Evolutionary conservation across 2,113 vertebrate genomes (phyloP).

Genomic region (Tapirus terrestris): DNA sequence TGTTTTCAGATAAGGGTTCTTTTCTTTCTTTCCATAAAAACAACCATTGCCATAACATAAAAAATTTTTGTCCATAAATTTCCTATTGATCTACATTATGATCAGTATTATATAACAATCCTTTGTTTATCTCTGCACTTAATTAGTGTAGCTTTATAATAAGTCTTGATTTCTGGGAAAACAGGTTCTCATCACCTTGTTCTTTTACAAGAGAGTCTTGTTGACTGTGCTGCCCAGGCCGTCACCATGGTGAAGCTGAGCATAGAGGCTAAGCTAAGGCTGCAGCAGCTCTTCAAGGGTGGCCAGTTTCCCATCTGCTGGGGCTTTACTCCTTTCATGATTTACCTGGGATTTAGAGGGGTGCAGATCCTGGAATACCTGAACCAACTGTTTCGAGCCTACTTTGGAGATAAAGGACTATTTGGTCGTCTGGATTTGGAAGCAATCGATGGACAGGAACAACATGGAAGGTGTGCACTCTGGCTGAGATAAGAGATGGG

Average conservation of each 20-base stretch:
- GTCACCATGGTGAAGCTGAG: conserved; percentile 90
- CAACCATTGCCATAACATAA: background rate
- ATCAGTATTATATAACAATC: background rate
- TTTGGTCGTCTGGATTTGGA: conserved; percentile 62
- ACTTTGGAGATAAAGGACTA: conserved; percentile 84
- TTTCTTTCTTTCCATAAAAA: conserved; percentile 1
- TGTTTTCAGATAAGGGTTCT: background rate
- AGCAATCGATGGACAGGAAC: conserved; percentile 59
- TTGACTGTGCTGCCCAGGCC: background rate
- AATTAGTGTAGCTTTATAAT: background rate
- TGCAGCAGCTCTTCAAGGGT: conserved; percentile 94
- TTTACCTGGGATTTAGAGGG: conserved; percentile 88
- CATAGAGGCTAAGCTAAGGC: conserved; percentile 93
- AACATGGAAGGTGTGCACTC: conserved; percentile 72
- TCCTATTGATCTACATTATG: background rate
- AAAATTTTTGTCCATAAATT: background rate
- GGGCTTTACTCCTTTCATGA: conserved; percentile 94
- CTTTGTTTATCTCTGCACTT: background rate
- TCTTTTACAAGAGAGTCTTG: background rate
- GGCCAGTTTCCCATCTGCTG: conserved; percentile 90
- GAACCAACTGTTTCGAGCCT: conserved; percentile 76
- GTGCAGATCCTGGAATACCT: background rate
- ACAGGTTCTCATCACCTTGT: background rate
- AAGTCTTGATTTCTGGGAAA: background rate
- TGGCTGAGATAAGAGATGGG: conserved; percentile 59